Percentiles rank a stretch among this genome's conserved stretches.
Conservation (phyloP, 1,140 invertebrate genomes). For the Trichogramma pretiosum region DNA sequence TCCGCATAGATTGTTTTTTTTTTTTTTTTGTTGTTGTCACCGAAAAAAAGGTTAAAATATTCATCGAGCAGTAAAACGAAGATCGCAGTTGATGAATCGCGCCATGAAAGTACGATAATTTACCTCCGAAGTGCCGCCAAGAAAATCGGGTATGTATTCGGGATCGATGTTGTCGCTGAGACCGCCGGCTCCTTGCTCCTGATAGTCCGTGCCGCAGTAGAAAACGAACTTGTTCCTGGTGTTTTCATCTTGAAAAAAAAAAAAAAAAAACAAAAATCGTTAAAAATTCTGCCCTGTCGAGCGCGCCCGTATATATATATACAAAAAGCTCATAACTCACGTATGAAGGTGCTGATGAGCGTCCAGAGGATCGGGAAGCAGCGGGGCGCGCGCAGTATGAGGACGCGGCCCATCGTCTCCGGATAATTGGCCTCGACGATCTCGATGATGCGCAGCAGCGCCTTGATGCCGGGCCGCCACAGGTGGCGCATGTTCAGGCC, state of each 20-base stretch:
- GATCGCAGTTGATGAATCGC: too few species aligned
- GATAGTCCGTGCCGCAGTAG: slow-evolving; percentile 81
- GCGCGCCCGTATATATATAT: neutral
- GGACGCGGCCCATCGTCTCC: slow-evolving; percentile 84
- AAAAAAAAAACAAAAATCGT: neutral
- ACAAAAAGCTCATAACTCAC: slow-evolving; percentile 39
- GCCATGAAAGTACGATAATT: too few species aligned
- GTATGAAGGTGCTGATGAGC: slow-evolving; percentile 90
- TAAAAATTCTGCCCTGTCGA: neutral
- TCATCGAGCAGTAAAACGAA: too few species aligned
- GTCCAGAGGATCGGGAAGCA: slow-evolving; percentile 98
- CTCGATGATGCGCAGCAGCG: slow-evolving; percentile 86
- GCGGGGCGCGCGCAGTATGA: slow-evolving; percentile 80
- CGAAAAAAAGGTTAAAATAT: too few species aligned
- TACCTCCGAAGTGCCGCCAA: slow-evolving; percentile 83
- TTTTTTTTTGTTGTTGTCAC: too few species aligned
- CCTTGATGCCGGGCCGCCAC: slow-evolving; percentile 85
- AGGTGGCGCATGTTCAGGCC: slow-evolving; percentile 92
- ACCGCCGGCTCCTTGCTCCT: slow-evolving; percentile 61
- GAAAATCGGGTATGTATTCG: slow-evolving; percentile 83
- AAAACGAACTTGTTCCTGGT: slow-evolving; percentile 91
- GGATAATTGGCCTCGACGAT: slow-evolving; percentile 94
- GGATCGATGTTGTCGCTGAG: slow-evolving; percentile 79
- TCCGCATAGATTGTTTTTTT: too few species aligned
- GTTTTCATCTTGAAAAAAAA: slow-evolving; percentile 75